A percentile compares a stretch with the other conserved stretches of the same genome.
These are phyloP conservation scores for Subacronicta megacephala DNA, from an alignment of 2,888 invertebrate genomes.

Conservation along the genomic window DNA sequence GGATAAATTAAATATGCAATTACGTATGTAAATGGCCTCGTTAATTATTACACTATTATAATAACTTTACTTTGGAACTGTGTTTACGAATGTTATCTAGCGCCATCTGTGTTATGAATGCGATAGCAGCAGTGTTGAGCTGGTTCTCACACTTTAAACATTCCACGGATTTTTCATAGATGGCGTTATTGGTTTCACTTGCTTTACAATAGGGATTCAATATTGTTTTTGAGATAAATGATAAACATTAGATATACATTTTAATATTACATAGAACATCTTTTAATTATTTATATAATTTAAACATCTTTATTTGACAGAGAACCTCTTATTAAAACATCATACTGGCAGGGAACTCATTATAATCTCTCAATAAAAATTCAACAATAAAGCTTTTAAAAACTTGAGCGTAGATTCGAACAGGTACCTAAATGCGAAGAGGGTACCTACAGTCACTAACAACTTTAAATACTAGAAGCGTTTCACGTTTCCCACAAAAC, in stretches of 20 bases:
- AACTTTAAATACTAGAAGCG: conserved; percentile 86
- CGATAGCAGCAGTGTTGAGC: not conserved
- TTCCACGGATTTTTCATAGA: conserved; percentile 29
- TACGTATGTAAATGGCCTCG: not conserved
- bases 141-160: not conserved
- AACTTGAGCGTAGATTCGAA: conserved; percentile 87
- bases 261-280: conserved; percentile 84
- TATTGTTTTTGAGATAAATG: conserved; percentile 22
- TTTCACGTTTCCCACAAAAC: conserved; percentile 87
- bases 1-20: conserved; percentile 16
- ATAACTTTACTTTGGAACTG: no score
- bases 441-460: conserved; percentile 85
- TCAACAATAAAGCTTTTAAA: conserved; percentile 88
- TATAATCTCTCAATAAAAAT: conserved; percentile 84
- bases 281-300: conserved; percentile 75
- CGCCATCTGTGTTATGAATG: conserved; percentile 44
- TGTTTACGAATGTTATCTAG: not conserved
- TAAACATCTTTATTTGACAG: conserved; percentile 78
- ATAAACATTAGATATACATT: conserved; percentile 55
- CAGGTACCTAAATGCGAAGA: conserved; percentile 82
- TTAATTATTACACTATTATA: no score
- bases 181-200: conserved; percentile 34
- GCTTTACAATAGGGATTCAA: no score
- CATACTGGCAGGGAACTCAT: conserved; percentile 81
- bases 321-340: conserved; percentile 78